Evolutionary conservation across 2,113 vertebrate species (phyloP).

Genomic region (Malurus elegans): DNA sequence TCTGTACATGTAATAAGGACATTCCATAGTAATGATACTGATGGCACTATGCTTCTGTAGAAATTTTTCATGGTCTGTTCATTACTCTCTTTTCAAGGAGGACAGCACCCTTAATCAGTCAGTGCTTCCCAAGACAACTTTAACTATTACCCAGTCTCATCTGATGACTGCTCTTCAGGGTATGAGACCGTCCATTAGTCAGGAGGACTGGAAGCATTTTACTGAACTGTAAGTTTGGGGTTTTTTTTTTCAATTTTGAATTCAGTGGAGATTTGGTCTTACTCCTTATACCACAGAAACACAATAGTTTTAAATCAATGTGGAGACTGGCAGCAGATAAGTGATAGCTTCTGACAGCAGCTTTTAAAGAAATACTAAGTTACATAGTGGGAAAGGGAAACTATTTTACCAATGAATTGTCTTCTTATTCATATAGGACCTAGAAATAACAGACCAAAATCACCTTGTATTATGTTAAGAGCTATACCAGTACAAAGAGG

Average conservation of each 20-base stretch:
- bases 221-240: conserved; percentile 83
- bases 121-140: conserved; percentile 64
- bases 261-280: background rate
- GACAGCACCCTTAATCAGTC: conserved; percentile 64
- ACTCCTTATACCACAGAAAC: background rate
- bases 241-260: background rate
- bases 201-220: conserved; percentile 87
- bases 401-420: background rate
- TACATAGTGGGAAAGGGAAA: background rate
- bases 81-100: conserved; percentile 70
- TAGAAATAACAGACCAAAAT: background rate
- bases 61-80: background rate
- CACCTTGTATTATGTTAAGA: background rate
- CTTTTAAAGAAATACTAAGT: background rate
- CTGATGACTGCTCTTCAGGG: conserved; percentile 78
- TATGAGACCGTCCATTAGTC: conserved; percentile 85
- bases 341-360: background rate
- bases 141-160: conserved; percentile 79
- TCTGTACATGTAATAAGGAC: background rate
- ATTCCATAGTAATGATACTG: background rate
- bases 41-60: background rate
- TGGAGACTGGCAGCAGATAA: background rate
- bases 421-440: background rate
- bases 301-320: background rate
- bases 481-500: background rate